A percentile compares a stretch with the other conserved stretches of the same genome.
These are phyloP conservation scores for Periplaneta americana DNA, from an alignment of 1,140 invertebrate genomes.

Conservation along the genomic window DNA sequence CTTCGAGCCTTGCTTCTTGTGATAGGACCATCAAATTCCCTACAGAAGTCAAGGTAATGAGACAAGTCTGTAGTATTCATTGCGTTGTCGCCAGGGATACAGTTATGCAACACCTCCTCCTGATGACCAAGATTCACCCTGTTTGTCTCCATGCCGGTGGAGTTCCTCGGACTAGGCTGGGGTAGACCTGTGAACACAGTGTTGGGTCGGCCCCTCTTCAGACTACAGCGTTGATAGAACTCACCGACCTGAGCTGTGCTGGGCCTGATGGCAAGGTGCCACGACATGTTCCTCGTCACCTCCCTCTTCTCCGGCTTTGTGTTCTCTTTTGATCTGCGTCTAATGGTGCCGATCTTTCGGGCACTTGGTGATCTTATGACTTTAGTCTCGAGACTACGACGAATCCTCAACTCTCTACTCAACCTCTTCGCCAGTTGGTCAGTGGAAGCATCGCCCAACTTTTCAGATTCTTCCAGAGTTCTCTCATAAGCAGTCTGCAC, in stretches of 20 bases:
- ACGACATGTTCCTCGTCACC: conserved; percentile 21
- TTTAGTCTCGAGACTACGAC: conserved; percentile 56
- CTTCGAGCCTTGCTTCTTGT: conserved; percentile 5
- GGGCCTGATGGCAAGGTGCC: conserved; percentile 19
- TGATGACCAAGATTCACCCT: not conserved
- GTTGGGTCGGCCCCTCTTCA: conserved; percentile 31
- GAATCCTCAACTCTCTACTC: conserved; percentile 66
- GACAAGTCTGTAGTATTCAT: not conserved
- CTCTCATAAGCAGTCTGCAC: conserved; percentile 66
- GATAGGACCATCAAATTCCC: not conserved
- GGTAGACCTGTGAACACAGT: conserved; percentile 29
- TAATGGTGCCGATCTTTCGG: conserved; percentile 67
- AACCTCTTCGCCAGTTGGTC: conserved; percentile 63
- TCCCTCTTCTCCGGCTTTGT: conserved; percentile 25
- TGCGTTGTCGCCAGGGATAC: not conserved
- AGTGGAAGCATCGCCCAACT: conserved; percentile 47
- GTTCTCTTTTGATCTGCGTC: conserved; percentile 56
- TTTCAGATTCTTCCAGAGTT: conserved; percentile 59
- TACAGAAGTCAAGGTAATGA: not conserved
- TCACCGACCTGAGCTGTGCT: conserved; percentile 15
- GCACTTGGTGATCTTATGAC: conserved; percentile 74
- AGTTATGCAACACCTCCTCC: not conserved
- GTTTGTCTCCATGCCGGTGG: not conserved
- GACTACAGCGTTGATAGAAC: conserved; percentile 18
- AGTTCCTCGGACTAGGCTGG: conserved; percentile 22